These are phyloP conservation scores for Drosophila testacea DNA, from an alignment of 2,888 invertebrate species.

Conservation along the genomic window DNA sequence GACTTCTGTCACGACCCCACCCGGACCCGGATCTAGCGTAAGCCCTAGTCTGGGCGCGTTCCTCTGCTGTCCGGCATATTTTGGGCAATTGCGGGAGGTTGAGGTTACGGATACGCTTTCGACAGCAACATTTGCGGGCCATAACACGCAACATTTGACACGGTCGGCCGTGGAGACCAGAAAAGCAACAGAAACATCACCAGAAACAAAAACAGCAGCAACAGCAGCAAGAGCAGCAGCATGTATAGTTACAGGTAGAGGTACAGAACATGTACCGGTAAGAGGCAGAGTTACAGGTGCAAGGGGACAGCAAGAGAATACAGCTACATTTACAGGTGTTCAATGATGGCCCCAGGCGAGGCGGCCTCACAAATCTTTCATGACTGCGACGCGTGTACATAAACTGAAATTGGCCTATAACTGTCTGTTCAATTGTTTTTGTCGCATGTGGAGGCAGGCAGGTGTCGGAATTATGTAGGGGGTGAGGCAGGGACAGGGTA, in stretches of 20 bases:
- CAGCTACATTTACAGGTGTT: conserved; percentile 52
- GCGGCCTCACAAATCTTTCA: conserved; percentile 74
- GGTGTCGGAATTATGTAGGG: conserved; percentile 7
- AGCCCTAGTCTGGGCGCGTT: conserved; percentile 23
- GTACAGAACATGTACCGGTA: conserved; percentile 12
- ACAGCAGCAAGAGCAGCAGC: conserved; percentile 22
- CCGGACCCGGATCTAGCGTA: conserved; percentile 12
- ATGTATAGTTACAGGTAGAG: conserved; percentile 23
- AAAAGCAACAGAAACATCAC: conserved; percentile 24
- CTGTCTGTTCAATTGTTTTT: conserved; percentile 80
- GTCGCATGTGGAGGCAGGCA: conserved; percentile 41
- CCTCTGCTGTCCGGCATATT: conserved; percentile 34
- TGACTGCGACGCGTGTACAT: conserved; percentile 75
- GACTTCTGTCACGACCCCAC: not conserved
- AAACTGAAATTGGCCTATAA: conserved; percentile 79
- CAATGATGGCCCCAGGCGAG: conserved; percentile 28
- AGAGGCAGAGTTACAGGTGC: conserved; percentile 2
- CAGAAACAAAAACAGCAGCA: conserved; percentile 26
- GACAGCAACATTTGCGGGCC: conserved; percentile 76
- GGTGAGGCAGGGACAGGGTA: not conserved
- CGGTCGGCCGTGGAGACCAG: conserved; percentile 52
- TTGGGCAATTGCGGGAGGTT: conserved; percentile 29
- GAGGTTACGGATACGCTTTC: conserved; percentile 72
- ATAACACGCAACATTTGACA: conserved; percentile 79
- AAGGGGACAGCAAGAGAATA: conserved; percentile 7